These are phyloP conservation scores for Itoplectis maculator DNA, from an alignment of 2,888 invertebrate genomes.

Conservation along the genomic window DNA sequence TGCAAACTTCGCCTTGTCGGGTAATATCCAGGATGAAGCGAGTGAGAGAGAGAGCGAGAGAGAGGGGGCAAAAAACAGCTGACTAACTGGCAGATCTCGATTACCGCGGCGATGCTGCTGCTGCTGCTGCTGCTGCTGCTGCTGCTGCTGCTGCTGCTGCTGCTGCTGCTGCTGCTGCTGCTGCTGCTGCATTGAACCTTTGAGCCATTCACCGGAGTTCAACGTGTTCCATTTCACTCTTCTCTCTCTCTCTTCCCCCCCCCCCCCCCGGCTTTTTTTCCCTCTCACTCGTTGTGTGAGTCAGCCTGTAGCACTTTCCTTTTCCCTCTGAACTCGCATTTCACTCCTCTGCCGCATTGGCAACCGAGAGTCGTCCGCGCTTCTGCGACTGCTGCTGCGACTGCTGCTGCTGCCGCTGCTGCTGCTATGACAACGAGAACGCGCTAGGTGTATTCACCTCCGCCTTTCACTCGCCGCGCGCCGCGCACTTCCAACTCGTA, in stretches of 20 bases:
- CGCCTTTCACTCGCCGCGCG: slow-evolving; percentile 62
- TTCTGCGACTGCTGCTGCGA: too few relatives aligned
- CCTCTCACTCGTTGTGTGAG: too few relatives aligned
- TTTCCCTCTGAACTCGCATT: slow-evolving; percentile 62
- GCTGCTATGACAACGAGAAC: slow-evolving; percentile 17
- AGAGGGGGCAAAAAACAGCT: not conserved
- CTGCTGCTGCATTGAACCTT: slow-evolving; percentile 51
- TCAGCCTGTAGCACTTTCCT: slow-evolving; percentile 60
- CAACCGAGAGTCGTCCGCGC: slow-evolving; percentile 8
- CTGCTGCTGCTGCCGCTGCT: not conserved
- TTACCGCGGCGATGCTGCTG: slow-evolving; percentile 16
- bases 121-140: too few relatives aligned
- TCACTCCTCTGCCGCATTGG: slow-evolving; percentile 56
- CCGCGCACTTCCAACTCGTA: slow-evolving; percentile 40
- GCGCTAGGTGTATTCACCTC: slow-evolving; percentile 59
- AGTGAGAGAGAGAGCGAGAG: slow-evolving; percentile 5
- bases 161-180: too few relatives aligned
- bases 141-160: too few relatives aligned
- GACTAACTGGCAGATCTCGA: slow-evolving; percentile 26
- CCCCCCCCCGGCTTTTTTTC: too few relatives aligned
- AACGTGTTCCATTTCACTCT: slow-evolving; percentile 57
- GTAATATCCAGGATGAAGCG: not conserved
- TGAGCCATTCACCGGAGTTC: slow-evolving; percentile 60
- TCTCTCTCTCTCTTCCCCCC: slow-evolving; percentile 1
- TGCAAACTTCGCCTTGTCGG: slow-evolving; percentile 37